Evolutionary conservation across 2,113 vertebrate species (phyloP), one percentile per base, ranked within the genome.

Genomic region (Scolopax mira): DNA sequence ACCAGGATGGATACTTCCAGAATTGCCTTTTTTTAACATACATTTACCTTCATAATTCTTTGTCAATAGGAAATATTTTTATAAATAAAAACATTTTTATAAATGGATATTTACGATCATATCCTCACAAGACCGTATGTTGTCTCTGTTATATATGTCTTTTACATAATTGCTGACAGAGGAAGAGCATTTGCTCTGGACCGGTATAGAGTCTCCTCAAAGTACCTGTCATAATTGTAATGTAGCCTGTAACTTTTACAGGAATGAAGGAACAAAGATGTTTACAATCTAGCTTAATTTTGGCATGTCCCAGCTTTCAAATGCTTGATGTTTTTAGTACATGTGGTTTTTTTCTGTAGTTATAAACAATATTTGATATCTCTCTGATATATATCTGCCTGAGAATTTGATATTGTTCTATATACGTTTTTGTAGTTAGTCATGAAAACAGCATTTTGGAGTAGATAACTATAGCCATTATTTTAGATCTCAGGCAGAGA

Each of bases 401-500:
- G 37, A 61, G 39, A 85, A 66, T 62, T 60, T 93, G 58, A 35
- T 69, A 54, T n/a, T 48, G 25, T 88, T 91, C 60, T 83, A 22
- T 60, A 83, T 93, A 85, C 31, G 60, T 21, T 85, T 69, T 77
- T 58, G 18, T 2, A 2, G 77, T 77, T 77, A 85, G n/a, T 81
- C 66, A 61, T 87, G 65, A 55, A 9, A 62, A 30, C 19, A 83
- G 24, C 46, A 67, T 93, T 96, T 70, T 94, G 85, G 95, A 85
- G 74, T 85, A 46, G 79, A 54, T 46, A 82, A 82, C 80, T 87
- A 12, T 65, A 75, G 46, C 41, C 28, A 19, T 90, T 94, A 79
- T 69, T 94, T 93, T 66, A 77, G 58, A 71, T 88, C 96, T 83
- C 79, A 62, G 60, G 62, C 10, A 21, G 89, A 85, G 89, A 79